Evolutionary conservation across 1,140 invertebrate species (phyloP), one percentile per base, ranked within the genome.

Genomic region (Tetragnatha versicolor): DNA sequence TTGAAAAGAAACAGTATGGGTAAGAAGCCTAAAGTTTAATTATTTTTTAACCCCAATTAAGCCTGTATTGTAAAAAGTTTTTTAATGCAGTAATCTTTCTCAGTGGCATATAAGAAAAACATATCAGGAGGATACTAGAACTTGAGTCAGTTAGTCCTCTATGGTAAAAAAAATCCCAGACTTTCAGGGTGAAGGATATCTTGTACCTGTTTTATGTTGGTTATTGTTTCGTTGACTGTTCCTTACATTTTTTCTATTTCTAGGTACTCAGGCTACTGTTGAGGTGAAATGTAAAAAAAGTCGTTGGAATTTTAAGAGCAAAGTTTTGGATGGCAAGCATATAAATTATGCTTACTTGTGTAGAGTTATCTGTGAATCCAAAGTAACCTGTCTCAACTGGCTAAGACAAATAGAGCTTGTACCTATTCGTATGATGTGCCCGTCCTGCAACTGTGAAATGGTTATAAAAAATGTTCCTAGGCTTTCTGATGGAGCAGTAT

Each of bases 401-500:
- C 37, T 72, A 0, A 72, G 37, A 29, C 45, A 72, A 20, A 72
- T 58, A 37, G 53, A 72, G 14, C 25, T 72, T 22, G 60, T 72
- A 29, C 31, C 31, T 25, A 58, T 20, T 29, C 39, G 29, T 58
- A 53, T 72, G 20, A 31, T 72, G 37, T 72, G 69, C 42, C 69
- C 69, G 12, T 37, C 69, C 0, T 72, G 69, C 45, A 49, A 49
- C 14, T 72, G 35, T 58, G 69, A n/a, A 14, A 72, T 72, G 69
- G 33, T 25, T 6, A 29, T 55, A 4, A 72, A 72, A 31, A 22
- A 25, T n/a, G 47, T 72, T 42, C 35, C 69, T 42, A 51, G 69
- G 29, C 69, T 72, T 27, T 58, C 69, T 12, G 69, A 72, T 72
- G 69, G 69, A 60, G 69, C 69, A 58, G 53, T 72, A 22, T 72